phyloP scores from a whole-genome alignment of 2,113 vertebrate genomes.

The Dicentrarchus labrax region DNA sequence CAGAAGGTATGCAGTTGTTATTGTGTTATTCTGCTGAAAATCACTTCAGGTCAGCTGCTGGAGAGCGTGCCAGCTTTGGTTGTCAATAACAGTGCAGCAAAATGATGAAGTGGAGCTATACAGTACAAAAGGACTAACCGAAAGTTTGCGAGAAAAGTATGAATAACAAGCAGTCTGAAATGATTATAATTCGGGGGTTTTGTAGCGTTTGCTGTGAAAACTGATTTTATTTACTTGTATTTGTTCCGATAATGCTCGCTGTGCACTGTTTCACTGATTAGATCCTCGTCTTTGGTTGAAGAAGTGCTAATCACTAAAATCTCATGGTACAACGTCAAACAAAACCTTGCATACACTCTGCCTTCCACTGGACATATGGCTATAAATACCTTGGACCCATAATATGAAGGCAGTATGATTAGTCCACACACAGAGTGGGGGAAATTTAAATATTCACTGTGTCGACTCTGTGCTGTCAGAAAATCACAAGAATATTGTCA shows the following conservation, averaged over 20 bases:
- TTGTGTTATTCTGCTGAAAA: not conserved
- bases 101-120: not conserved
- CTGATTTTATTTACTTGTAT: not conserved
- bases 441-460: not conserved
- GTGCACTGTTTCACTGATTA: not conserved
- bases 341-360: not conserved
- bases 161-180: not conserved
- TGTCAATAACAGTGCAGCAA: not conserved
- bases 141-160: not conserved
- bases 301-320: conserved; percentile 4
- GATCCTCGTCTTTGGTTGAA: not conserved
- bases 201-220: not conserved
- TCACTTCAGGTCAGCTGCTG: too few species aligned
- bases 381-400: not conserved
- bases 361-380: not conserved
- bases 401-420: not conserved
- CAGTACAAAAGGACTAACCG: not conserved
- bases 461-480: not conserved
- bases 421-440: not conserved
- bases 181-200: conserved; percentile 5
- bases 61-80: too few species aligned
- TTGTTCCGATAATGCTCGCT: not conserved
- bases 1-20: not conserved
- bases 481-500: not conserved
- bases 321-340: not conserved